Evolutionary conservation across 2,797 vertebrate genomes (phyloP), one percentile per base, ranked within the genome.

Genomic region (Knipowitschia caucasica): DNA sequence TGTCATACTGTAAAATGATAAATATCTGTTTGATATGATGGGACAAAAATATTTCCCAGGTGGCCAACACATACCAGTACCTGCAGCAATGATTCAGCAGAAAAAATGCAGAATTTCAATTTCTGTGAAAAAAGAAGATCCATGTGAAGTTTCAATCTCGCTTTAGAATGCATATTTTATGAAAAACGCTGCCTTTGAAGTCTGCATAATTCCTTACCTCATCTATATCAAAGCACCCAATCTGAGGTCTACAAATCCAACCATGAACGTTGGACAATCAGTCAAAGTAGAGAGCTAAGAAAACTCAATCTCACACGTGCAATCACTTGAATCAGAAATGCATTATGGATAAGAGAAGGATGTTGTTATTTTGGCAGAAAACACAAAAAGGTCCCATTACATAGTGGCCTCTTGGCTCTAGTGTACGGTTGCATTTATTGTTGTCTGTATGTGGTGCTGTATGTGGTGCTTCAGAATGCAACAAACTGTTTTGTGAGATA

Each of bases 401-500:
- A 51, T 15, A 26, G 31, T 59, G 26, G 49, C 30, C 44, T 53
- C 61, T 54, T 65, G 51, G 60, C 40, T 20, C 34, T 12, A 14
- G 26, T 21, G 47, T 63, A 45, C 3, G 21, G 17, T 25, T 24
- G 43, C 8, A 7, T 36, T 58, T 21, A 4, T 51, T 4, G 1
- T 7, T 26, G 33, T 25, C 20, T 68, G 68, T 60, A 34, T 33
- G 45, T 26, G 24, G 34, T 57, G 57, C 59, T 68, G 61, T 67
- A 20, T 7, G 1, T 53, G 56, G 65, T 69, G 44, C 61, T 63
- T 38, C 33, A 66, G 78, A 59, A 59, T 39, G 44, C 42, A 36
- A 58, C 23, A 25, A 24, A n/a, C 10, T 5, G 9, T 63, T 29
- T 69, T 58, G 64, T 75, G 78, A 73, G 64, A 69, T 78, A 58